phyloP scores from a whole-genome alignment of 2,797 vertebrate species.

The Melanotaenia nigrans region DNA sequence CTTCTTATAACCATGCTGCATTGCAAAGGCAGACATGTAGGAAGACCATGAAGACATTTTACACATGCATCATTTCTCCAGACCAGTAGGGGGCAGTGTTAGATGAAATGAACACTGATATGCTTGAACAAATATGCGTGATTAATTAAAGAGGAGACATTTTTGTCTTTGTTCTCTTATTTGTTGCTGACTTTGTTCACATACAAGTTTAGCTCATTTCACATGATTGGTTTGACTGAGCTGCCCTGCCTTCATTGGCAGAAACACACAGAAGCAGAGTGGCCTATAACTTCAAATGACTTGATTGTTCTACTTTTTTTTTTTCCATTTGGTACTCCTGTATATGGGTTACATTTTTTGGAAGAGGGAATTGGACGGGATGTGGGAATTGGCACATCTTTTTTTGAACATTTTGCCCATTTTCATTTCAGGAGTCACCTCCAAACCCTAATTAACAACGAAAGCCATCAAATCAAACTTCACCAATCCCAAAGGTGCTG shows the following conservation, averaged over 20 bases:
- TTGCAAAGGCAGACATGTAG: constrained; percentile 7
- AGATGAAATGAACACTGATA: constrained; percentile 62
- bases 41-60: constrained; percentile 1
- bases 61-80: constrained; percentile 51
- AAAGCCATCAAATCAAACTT: constrained; percentile 83
- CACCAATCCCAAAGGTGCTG: constrained; percentile 75
- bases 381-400: constrained; percentile 77
- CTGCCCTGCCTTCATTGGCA: constrained; percentile 74
- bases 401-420: constrained; percentile 79
- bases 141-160: constrained; percentile 73
- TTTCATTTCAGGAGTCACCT: constrained; percentile 81
- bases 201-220: constrained; percentile 68
- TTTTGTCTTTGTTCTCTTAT: constrained; percentile 70
- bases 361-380: constrained; percentile 75
- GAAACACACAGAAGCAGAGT: constrained; percentile 56
- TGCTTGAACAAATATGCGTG: constrained; percentile 64
- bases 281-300: constrained; percentile 79
- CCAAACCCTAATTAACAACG: constrained; percentile 82
- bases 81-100: constrained; percentile 76
- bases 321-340: constrained; percentile 58
- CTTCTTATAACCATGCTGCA: neutral
- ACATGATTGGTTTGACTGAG: constrained; percentile 60
- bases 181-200: constrained; percentile 79
- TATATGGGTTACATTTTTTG: constrained; percentile 82
- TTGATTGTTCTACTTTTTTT: constrained; percentile 78